phyloP scores from a whole-genome alignment of 2,888 invertebrate species.

The Lasioglossum morio region DNA sequence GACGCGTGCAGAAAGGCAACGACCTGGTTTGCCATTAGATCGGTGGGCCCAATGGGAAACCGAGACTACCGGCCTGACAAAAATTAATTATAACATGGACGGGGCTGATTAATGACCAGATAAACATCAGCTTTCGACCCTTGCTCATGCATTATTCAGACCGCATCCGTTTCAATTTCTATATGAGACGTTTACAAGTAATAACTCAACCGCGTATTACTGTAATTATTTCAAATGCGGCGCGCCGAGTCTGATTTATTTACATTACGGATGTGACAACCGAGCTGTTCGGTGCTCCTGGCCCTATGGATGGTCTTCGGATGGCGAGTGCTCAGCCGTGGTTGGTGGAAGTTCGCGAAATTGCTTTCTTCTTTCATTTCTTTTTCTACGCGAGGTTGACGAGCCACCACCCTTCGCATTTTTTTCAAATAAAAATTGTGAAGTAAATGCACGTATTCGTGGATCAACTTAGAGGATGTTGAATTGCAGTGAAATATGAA shows the following conservation, averaged over 20 bases:
- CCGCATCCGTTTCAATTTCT: constrained; percentile 31
- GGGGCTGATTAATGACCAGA: constrained; percentile 48
- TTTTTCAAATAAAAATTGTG: too few species aligned
- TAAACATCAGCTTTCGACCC: constrained; percentile 48
- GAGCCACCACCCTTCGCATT: too few species aligned
- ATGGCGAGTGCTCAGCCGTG: not conserved
- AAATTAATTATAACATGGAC: constrained; percentile 56
- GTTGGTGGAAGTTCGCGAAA: not conserved
- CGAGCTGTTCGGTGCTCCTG: not conserved
- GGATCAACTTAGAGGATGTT: not conserved
- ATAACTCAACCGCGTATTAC: constrained; percentile 32
- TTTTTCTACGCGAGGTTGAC: too few species aligned
- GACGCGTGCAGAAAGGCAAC: constrained; percentile 49
- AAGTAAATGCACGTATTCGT: not conserved
- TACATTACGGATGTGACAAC: constrained; percentile 4
- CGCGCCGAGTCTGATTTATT: constrained; percentile 19
- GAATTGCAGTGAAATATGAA: not conserved
- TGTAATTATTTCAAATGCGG: constrained; percentile 38
- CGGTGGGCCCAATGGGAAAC: not conserved
- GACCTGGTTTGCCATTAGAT: constrained; percentile 37
- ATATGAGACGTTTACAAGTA: constrained; percentile 27
- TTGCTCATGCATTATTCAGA: constrained; percentile 49
- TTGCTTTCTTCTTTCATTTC: not conserved
- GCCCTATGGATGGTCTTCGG: not conserved
- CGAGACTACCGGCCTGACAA: constrained; percentile 26